phyloP scores from a whole-genome alignment of 2,113 vertebrate genomes.

The Actinemys pallida region DNA sequence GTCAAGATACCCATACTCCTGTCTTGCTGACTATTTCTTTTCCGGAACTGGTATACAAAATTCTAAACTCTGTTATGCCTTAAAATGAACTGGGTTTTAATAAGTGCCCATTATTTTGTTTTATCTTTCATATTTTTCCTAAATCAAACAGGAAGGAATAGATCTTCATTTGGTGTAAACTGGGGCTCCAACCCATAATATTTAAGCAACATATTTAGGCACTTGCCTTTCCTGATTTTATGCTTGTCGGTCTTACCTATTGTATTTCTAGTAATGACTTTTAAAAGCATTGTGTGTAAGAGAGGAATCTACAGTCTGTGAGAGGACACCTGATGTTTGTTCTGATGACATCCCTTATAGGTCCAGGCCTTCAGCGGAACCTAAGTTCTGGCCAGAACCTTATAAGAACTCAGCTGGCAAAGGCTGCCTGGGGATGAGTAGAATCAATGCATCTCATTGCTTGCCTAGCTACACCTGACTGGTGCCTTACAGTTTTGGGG shows the following conservation, averaged over 20 bases:
- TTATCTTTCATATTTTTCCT: neutral
- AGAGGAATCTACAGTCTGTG: neutral
- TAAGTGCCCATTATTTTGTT: neutral
- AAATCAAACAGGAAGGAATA: neutral
- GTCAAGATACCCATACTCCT: neutral
- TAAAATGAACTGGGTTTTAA: neutral
- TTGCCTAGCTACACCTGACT: neutral
- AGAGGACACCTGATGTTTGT: neutral
- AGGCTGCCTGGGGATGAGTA: neutral
- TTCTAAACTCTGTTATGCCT: neutral
- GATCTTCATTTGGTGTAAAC: neutral
- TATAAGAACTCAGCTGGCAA: neutral
- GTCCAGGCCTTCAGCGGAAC: neutral
- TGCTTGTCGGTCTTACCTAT: conserved; percentile 33
- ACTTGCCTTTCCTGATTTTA: conserved; percentile 60
- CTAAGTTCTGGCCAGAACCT: neutral
- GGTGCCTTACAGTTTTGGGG: neutral
- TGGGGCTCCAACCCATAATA: conserved; percentile 47
- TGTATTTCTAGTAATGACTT: conserved; percentile 50
- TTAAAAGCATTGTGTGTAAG: neutral
- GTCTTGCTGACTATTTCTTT: neutral
- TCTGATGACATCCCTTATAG: neutral
- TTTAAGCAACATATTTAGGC: conserved; percentile 39
- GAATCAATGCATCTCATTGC: neutral
- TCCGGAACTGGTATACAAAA: neutral